phyloP scores from a whole-genome alignment of 2,113 vertebrate genomes.

The Mus pahari region DNA sequence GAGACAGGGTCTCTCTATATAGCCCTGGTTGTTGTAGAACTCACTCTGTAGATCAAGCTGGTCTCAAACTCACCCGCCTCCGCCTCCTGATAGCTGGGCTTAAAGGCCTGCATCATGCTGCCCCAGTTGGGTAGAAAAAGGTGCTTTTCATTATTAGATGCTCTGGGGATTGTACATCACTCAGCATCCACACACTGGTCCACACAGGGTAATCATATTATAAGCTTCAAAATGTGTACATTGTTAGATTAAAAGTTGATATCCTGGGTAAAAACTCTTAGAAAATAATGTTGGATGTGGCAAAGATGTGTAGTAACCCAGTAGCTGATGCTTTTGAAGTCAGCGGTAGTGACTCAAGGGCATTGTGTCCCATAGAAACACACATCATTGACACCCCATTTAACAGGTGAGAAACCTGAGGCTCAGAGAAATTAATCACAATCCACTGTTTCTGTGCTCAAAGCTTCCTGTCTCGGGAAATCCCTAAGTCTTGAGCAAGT shows the following conservation, averaged over 20 bases:
- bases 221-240: neutral
- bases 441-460: neutral
- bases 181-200: neutral
- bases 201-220: conserved; percentile 19
- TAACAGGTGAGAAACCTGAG: neutral
- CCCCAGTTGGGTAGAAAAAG: neutral
- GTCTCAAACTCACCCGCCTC: neutral
- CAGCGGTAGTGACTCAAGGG: neutral
- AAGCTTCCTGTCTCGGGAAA: neutral
- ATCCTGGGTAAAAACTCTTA: conserved; percentile 22
- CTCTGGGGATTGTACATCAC: neutral
- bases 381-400: neutral
- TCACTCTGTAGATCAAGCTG: neutral
- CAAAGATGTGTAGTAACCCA: neutral
- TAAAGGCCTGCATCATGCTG: neutral
- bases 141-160: neutral
- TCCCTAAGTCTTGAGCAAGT: neutral
- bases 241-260: conserved; percentile 26
- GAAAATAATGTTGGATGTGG: conserved; percentile 41
- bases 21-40: neutral
- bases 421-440: neutral
- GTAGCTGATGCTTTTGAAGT: neutral
- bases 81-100: neutral
- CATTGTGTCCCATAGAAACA: neutral
- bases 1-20: neutral